These are phyloP conservation scores for Onychostruthus taczanowskii DNA, from an alignment of 2,113 vertebrate species.

Conservation along the genomic window DNA sequence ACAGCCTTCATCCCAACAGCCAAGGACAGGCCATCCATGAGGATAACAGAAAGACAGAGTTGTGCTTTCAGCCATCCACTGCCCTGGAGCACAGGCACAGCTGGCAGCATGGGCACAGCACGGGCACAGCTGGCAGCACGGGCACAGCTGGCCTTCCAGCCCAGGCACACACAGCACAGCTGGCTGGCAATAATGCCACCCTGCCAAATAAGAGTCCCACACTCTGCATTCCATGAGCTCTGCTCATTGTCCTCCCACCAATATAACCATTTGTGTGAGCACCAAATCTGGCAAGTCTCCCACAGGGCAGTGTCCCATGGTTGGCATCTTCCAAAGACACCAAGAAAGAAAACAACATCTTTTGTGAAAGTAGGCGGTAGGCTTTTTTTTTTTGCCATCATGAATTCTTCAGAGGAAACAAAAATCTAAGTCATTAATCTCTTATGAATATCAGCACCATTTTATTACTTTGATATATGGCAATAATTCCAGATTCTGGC, in stretches of 20 bases:
- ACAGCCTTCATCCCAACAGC: neutral
- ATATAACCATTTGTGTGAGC: neutral
- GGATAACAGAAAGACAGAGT: neutral
- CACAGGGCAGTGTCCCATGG: neutral
- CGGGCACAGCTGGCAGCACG: neutral
- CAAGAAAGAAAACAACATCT: neutral
- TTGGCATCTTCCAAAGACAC: neutral
- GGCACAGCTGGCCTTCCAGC: neutral
- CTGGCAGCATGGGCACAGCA: neutral
- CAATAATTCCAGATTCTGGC: neutral
- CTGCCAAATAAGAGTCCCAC: neutral
- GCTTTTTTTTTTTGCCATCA: neutral
- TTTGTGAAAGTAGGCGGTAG: neutral
- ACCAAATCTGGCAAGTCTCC: neutral
- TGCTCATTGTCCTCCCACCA: neutral
- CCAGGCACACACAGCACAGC: neutral
- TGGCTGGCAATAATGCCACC: fast-evolving
- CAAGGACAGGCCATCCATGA: neutral
- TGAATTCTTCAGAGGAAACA: neutral
- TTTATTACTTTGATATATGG: neutral
- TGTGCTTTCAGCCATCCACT: neutral
- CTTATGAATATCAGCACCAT: neutral
- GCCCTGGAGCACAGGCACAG: neutral
- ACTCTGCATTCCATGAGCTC: neutral
- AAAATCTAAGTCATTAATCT: neutral